These are phyloP conservation scores for Scomber japonicus DNA, from an alignment of 2,113 vertebrate genomes.

Conservation along the genomic window DNA sequence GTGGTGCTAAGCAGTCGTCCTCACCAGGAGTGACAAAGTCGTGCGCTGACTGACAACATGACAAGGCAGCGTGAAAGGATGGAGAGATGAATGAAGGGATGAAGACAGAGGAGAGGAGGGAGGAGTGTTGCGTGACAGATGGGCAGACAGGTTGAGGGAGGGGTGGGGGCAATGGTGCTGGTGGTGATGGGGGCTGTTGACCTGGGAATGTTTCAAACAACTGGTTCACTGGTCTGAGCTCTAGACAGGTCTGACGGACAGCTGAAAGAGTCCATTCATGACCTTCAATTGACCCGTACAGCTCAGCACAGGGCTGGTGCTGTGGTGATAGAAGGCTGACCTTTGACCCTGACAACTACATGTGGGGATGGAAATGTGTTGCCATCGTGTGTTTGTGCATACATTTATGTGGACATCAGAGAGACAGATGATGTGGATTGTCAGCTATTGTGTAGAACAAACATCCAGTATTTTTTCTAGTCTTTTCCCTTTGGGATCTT, in stretches of 20 bases:
- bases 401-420: conserved; percentile 55
- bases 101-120: conserved; percentile 44
- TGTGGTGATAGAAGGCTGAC: conserved; percentile 21
- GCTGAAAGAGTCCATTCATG: conserved; percentile 47
- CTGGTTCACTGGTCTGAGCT: conserved; percentile 27
- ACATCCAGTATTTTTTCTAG: conserved; percentile 3
- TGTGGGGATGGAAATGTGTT: neutral
- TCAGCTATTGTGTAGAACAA: conserved; percentile 17
- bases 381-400: neutral
- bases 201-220: conserved; percentile 44
- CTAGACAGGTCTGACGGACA: conserved; percentile 52
- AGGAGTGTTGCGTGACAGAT: conserved; percentile 54
- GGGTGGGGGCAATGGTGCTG: conserved; percentile 8
- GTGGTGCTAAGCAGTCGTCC: conserved; percentile 49
- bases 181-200: conserved; percentile 30
- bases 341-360: conserved; percentile 44
- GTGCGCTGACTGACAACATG: conserved; percentile 67
- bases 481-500: conserved; percentile 41
- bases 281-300: conserved; percentile 63
- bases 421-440: conserved; percentile 11
- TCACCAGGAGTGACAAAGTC: conserved; percentile 63
- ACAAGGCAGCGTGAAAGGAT: conserved; percentile 58
- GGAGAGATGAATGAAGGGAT: conserved; percentile 59
- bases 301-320: conserved; percentile 32
- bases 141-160: conserved; percentile 9